Evolutionary conservation across 2,888 invertebrate species (phyloP).

Genomic region (Ormyrus nitidulus): DNA sequence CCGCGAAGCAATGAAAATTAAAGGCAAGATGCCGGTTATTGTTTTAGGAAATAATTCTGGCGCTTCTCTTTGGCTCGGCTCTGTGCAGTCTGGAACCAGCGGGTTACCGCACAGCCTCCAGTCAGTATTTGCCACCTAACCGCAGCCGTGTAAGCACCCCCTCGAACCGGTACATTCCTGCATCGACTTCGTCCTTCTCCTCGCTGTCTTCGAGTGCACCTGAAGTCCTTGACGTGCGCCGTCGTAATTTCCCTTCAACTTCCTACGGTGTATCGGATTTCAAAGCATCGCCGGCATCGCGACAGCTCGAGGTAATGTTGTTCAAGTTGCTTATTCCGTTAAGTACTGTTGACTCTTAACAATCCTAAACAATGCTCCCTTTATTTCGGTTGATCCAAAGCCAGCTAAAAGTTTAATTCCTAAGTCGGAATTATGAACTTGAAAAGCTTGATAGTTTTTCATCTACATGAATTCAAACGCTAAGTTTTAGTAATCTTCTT

Average conservation of each 20-base stretch:
- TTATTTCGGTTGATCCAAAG: no score
- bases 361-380: no score
- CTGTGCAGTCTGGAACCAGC: slow-evolving; percentile 65
- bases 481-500: no score
- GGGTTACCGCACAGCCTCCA: slow-evolving; percentile 62
- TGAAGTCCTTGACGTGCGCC: not conserved
- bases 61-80: slow-evolving; percentile 38
- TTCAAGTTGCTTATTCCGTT: no score
- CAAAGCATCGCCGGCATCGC: no score
- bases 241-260: not conserved
- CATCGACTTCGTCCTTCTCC: no score
- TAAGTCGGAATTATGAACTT: no score
- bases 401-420: no score
- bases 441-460: no score
- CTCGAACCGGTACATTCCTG: slow-evolving; percentile 4
- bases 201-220: not conserved
- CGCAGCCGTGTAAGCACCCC: not conserved
- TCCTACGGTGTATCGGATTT: slow-evolving; percentile 29
- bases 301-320: not conserved
- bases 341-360: no score
- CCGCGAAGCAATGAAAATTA: no score
- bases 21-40: not conserved
- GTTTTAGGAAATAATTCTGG: not conserved
- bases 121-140: slow-evolving; percentile 49
- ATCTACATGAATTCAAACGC: no score